Evolutionary conservation across 1,140 invertebrate species (phyloP), one percentile per base, ranked within the genome.

Genomic region (Nilaparvata lugens): DNA sequence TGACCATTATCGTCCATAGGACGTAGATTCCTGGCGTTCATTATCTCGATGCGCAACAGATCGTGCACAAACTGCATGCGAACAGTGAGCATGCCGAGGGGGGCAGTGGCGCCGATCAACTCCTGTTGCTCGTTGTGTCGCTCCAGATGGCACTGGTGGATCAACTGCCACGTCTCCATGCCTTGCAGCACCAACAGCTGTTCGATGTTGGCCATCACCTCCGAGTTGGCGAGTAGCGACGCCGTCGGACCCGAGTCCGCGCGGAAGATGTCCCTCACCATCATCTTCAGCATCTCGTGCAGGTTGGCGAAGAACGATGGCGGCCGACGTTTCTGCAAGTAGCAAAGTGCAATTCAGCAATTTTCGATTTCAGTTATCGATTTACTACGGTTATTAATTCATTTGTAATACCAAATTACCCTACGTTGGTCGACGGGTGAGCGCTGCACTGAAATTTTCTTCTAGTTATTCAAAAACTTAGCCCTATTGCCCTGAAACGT

Each of bases 301-400:
- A 97, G 80, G 71, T 95, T 91, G 57, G 87, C 84, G 70, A 96
- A 97, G 71, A 95, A 96, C 7, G 83, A 79, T 16, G 90, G 87
- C 16, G 90, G 89, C 64, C 88, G 80, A 61, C 89, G 80, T 83
- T 88, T 91, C 85, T 89, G 73, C 35, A 75, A 63, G 16, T 52
- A 52, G n/a, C 56, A 60, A 55, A 45, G 40, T 19, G 11, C 28
- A 4, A 25, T 54, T 6, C 11, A n/a, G n/a, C n/a, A n/a, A n/a
- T n/a, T n/a, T n/a, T n/a, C n/a, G n/a, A n/a, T n/a, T n/a, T n/a
- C n/a, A n/a, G n/a, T n/a, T n/a, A n/a, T n/a, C n/a, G n/a, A n/a
- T n/a, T n/a, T n/a, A n/a, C n/a, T n/a, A n/a, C n/a, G n/a, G n/a
- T n/a, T n/a, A n/a, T n/a, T n/a, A n/a, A n/a, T n/a, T n/a, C n/a